Conservation (phyloP, 1,140 invertebrate genomes). For the Danaus melanippus region DNA sequence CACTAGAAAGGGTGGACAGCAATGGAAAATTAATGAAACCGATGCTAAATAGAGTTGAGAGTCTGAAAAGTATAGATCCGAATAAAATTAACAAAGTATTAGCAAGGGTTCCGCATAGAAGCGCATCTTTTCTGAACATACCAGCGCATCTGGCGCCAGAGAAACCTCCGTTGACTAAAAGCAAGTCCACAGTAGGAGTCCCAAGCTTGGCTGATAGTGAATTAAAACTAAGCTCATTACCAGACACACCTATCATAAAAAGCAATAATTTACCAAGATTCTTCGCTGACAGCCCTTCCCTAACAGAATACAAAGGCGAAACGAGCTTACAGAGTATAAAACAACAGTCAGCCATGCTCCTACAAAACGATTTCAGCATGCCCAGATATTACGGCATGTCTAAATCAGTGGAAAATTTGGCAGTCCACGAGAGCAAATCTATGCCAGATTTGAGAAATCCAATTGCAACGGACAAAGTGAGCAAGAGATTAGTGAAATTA, state of each 20-base stretch:
- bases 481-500: constrained; percentile 61
- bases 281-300: constrained; percentile 60
- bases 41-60: constrained; percentile 56
- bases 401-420: constrained; percentile 30
- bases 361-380: constrained; percentile 66
- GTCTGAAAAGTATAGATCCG: constrained; percentile 61
- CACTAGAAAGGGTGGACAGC: constrained; percentile 53
- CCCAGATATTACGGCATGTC: constrained; percentile 60
- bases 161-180: constrained; percentile 55
- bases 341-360: constrained; percentile 52
- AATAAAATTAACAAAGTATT: constrained; percentile 61
- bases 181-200: constrained; percentile 58
- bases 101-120: constrained; percentile 62
- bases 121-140: constrained; percentile 67
- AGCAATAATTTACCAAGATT: constrained; percentile 66
- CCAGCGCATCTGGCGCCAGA: constrained; percentile 55
- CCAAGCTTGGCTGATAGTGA: constrained; percentile 42
- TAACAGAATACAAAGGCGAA: constrained; percentile 60
- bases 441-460: constrained; percentile 67
- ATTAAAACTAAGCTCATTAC: constrained; percentile 53
- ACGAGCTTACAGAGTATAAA: constrained; percentile 62
- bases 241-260: constrained; percentile 68
- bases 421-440: constrained; percentile 64
- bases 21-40: constrained; percentile 38
- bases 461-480: constrained; percentile 44